These are phyloP conservation scores for Ophion costatus DNA, from an alignment of 2,888 invertebrate genomes.

Conservation along the genomic window DNA sequence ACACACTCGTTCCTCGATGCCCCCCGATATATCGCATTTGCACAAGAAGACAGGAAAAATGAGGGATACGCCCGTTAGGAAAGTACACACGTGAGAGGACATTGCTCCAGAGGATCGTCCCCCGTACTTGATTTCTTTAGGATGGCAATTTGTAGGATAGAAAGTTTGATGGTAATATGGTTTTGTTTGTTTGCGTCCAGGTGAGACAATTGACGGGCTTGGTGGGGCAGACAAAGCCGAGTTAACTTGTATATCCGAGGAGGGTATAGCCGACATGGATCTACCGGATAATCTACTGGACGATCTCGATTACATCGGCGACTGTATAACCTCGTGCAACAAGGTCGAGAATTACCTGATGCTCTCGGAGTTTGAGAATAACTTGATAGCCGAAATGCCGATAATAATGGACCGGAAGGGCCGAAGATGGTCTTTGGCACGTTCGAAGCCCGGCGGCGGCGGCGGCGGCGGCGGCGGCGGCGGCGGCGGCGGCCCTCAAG, in stretches of 20 bases:
- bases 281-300: conserved; percentile 91
- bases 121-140: too few relatives aligned
- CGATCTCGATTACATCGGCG: conserved; percentile 91
- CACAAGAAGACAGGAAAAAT: too few relatives aligned
- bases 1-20: too few relatives aligned
- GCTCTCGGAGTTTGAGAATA: conserved; percentile 94
- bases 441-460: conserved; percentile 81
- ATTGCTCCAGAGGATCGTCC: too few relatives aligned
- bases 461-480: too few relatives aligned
- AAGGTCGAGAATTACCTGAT: conserved; percentile 94
- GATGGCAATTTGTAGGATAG: too few relatives aligned
- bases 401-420: conserved; percentile 89
- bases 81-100: too few relatives aligned
- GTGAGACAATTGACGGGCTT: conserved; percentile 74
- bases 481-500: too few relatives aligned
- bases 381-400: conserved; percentile 91
- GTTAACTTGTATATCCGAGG: conserved; percentile 93
- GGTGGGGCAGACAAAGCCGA: conserved; percentile 87
- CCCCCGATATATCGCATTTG: too few relatives aligned
- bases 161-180: too few relatives aligned
- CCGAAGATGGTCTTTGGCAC: conserved; percentile 89
- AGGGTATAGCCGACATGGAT: conserved; percentile 93
- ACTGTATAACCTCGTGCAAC: conserved; percentile 93
- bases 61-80: too few relatives aligned
- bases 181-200: conserved; percentile 67